A percentile compares a stretch with the other conserved stretches of the same genome.
These are phyloP conservation scores for Aspidapion aeneum DNA, from an alignment of 2,888 invertebrate genomes.

Conservation along the genomic window DNA sequence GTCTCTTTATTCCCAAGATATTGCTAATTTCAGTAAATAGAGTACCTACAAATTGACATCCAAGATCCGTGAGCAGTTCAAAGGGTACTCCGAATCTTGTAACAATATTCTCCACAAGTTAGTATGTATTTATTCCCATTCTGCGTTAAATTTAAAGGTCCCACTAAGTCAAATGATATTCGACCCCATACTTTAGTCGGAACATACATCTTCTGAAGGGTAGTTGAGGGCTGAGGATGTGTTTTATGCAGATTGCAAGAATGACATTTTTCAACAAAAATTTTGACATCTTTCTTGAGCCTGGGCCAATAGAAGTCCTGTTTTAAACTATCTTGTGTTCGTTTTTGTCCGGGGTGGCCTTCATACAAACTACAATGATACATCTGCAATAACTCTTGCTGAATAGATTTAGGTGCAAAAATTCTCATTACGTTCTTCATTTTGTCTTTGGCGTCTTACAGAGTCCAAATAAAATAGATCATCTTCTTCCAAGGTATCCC, in stretches of 20 bases:
- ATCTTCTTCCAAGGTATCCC: background rate
- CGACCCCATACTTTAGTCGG: slow-evolving; percentile 28
- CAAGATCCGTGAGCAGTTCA: slow-evolving; percentile 34
- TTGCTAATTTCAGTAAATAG: slow-evolving; percentile 31
- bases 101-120: slow-evolving; percentile 22
- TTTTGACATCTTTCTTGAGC: slow-evolving; percentile 27
- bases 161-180: background rate
- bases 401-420: slow-evolving; percentile 17
- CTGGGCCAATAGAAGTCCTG: slow-evolving; percentile 30
- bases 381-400: slow-evolving; percentile 16
- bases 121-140: slow-evolving; percentile 33
- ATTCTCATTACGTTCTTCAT: background rate
- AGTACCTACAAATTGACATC: slow-evolving; percentile 31
- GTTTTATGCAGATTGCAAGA: slow-evolving; percentile 33
- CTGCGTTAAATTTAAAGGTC: slow-evolving; percentile 13
- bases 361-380: slow-evolving; percentile 28
- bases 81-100: background rate
- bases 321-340: slow-evolving; percentile 28
- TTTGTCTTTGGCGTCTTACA: slow-evolving; percentile 3
- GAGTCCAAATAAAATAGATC: slow-evolving; percentile 13
- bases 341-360: slow-evolving; percentile 35
- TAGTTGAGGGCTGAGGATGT: slow-evolving; percentile 16
- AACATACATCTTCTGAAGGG: slow-evolving; percentile 22
- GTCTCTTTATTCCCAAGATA: slow-evolving; percentile 28
- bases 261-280: slow-evolving; percentile 28